phyloP scores from a whole-genome alignment of 30 jellyfish, hydroid and myxozoan genomes.

The Aurelia sp. region DNA sequence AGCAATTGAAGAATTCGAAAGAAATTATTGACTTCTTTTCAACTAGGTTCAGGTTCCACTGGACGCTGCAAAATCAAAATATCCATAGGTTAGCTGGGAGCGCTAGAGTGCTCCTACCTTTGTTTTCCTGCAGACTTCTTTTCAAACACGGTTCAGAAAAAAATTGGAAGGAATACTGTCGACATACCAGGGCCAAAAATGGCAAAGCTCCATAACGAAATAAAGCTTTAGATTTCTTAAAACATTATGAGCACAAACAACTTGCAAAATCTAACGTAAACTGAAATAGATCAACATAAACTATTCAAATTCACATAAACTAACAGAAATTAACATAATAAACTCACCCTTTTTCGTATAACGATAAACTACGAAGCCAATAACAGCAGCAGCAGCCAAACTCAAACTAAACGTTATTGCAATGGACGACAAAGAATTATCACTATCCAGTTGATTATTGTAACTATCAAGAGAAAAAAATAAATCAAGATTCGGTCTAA shows the following conservation, averaged over 20 bases:
- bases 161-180: no score
- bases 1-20: background rate
- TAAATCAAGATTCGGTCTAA: background rate
- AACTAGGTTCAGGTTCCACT: no score
- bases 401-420: constrained; percentile 79
- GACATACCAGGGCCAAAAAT: no score
- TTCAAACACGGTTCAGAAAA: no score
- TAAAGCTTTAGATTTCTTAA: no score
- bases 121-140: no score
- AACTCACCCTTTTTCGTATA: constrained; percentile 75
- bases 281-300: background rate
- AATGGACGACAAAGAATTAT: constrained; percentile 56
- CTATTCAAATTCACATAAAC: background rate
- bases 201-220: no score
- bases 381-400: constrained; percentile 65
- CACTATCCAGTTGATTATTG: constrained; percentile 57
- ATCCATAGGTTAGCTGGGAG: no score
- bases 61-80: no score
- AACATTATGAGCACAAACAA: background rate
- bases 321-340: background rate
- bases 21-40: background rate
- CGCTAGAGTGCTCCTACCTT: no score
- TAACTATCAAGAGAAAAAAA: constrained; percentile 27
- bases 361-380: constrained; percentile 78
- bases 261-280: background rate